Base-by-base conservation (phyloP, 2,113 vertebrate species). In the Pithys albifrons region DNA sequence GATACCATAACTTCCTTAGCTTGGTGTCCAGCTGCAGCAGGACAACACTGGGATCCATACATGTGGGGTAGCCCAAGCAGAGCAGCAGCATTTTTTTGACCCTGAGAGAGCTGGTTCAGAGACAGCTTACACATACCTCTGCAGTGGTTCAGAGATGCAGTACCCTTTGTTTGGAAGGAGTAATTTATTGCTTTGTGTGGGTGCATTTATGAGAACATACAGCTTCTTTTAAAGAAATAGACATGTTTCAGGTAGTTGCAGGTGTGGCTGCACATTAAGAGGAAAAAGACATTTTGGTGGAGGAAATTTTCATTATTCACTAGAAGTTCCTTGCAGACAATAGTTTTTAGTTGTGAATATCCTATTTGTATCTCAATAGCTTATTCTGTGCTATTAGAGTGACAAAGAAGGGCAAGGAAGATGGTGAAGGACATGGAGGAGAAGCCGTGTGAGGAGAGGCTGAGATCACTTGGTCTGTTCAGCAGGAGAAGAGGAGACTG, bases 111-210 rank as follows among this genome's bases (percentile, higher is more conserved):
- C 49, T 83, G 84, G 9, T 48, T 80, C 49, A 70, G 67, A 85
- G 27, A 37, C 0, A 80, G 46, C 58, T 76, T 20, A 33, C 55
- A 41, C 82, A 85, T 62, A 93, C 43, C 51, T 74, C 82, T 93
- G 62, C 80, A 17, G 62, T 46, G 25, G 74, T 61, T 92, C 58
- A 66, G 67, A 76, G 84, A 76, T 18, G n/a, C 59, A 67, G 67
- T 13, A 76, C 54, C 46, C 33, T 94, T 94, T 89, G 73, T 89
- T 61, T 91, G 54, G 39, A 78, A 64, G 46, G 39, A 91, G 45
- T 45, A 71, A 91, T 94, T 94, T 70, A 82, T 59, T 81, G 37
- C 37, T 80, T 54, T 95, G 93, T 80, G 91, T 94, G 89, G 91
- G 78, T 91, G 92, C 25, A 1, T 88, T 86, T 88, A 77, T 73